phyloP scores from a whole-genome alignment of 2,113 vertebrate genomes.

The Saguinus imperator region DNA sequence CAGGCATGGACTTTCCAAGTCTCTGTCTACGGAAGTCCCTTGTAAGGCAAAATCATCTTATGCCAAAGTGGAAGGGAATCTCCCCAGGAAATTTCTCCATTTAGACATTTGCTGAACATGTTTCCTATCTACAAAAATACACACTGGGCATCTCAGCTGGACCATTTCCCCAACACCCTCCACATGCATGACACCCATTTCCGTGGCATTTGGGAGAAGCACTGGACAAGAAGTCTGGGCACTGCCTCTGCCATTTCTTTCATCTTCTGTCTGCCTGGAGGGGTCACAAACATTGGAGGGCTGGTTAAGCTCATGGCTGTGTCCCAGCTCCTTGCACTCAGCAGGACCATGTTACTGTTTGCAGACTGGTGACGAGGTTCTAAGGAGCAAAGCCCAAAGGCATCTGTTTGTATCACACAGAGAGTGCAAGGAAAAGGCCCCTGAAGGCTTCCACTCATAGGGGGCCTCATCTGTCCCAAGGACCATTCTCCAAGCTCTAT shows the following conservation, averaged over 20 bases:
- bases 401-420: not conserved
- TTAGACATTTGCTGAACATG: not conserved
- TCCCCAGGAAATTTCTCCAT: not conserved
- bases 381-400: not conserved
- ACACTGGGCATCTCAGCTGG: not conserved
- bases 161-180: not conserved
- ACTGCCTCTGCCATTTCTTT: not conserved
- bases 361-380: not conserved
- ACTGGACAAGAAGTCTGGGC: not conserved
- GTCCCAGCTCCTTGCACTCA: not conserved
- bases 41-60: not conserved
- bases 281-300: not conserved
- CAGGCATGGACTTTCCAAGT: not conserved
- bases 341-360: not conserved
- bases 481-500: not conserved
- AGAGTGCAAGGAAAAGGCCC: not conserved
- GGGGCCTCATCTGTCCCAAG: not conserved
- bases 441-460: not conserved
- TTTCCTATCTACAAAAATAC: not conserved
- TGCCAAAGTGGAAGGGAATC: not conserved
- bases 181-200: not conserved
- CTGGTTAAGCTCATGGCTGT: not conserved
- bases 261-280: not conserved
- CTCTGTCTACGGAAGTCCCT: not conserved
- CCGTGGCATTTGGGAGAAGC: not conserved